These are phyloP conservation scores for Xiphophorus hellerii DNA, from an alignment of 2,113 vertebrate species.

Conservation along the genomic window DNA sequence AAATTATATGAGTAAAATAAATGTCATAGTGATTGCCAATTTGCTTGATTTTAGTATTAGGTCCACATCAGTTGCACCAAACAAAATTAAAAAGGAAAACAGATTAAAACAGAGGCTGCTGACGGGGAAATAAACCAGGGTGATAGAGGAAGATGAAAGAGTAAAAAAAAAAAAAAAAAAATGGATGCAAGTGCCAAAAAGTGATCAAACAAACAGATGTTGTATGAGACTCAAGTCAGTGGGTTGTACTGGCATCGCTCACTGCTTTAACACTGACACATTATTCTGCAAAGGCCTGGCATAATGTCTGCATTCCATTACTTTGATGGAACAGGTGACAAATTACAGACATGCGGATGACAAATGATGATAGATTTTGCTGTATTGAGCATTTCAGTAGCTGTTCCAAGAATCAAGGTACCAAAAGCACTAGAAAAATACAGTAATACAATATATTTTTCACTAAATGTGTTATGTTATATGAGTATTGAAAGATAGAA, in stretches of 20 bases:
- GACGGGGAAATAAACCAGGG: slow-evolving; percentile 14
- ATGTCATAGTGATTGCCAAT: not conserved
- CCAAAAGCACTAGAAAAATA: not conserved
- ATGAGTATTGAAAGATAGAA: slow-evolving; percentile 7
- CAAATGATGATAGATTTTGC: slow-evolving; percentile 36
- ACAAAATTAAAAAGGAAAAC: slow-evolving; percentile 11
- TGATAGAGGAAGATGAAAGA: slow-evolving; percentile 19
- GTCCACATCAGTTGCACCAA: slow-evolving; percentile 17
- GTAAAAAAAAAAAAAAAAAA: slow-evolving; percentile 12
- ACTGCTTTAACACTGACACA: slow-evolving; percentile 46
- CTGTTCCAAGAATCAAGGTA: slow-evolving; percentile 23
- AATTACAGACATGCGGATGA: slow-evolving; percentile 57
- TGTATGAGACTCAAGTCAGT: slow-evolving; percentile 65
- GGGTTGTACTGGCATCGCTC: slow-evolving; percentile 58
- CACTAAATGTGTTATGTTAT: slow-evolving; percentile 17
- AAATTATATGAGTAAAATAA: not conserved
- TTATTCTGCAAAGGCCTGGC: slow-evolving; percentile 50
- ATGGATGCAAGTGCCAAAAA: slow-evolving; percentile 40
- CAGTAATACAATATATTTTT: slow-evolving; percentile 5
- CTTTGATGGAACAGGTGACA: slow-evolving; percentile 63
- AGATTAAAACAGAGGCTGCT: slow-evolving; percentile 16
- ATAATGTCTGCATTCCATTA: slow-evolving; percentile 49
- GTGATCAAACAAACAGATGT: slow-evolving; percentile 68
- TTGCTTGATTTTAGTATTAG: slow-evolving; percentile 14
- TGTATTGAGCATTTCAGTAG: slow-evolving; percentile 28